phyloP scores from a whole-genome alignment of 2,797 vertebrate genomes.

The Rhabdophis nuchalis region DNA sequence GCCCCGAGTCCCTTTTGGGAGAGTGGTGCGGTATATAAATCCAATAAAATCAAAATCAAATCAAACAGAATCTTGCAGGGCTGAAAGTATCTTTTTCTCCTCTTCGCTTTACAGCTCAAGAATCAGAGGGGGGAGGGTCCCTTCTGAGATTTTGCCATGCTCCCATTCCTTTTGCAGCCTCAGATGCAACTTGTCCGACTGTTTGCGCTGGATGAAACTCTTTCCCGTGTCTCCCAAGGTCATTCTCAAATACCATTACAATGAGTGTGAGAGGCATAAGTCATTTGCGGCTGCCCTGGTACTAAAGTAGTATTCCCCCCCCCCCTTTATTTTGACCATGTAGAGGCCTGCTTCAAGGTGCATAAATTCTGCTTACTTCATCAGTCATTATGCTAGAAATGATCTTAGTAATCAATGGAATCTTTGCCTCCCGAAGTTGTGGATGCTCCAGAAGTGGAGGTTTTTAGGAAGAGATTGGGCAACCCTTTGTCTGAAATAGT shows the following conservation, averaged over 20 bases:
- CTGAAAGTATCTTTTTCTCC: neutral
- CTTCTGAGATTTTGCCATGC: neutral
- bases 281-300: neutral
- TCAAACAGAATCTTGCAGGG: too few species aligned
- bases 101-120: neutral
- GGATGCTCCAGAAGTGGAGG: too few species aligned
- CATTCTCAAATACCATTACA: neutral
- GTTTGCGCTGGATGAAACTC: neutral
- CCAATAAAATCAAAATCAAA: too few species aligned
- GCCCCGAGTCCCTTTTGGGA: too few species aligned
- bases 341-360: neutral
- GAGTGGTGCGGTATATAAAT: too few species aligned
- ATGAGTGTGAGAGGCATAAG: neutral
- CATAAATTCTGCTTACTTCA: neutral
- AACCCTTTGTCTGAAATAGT: too few species aligned
- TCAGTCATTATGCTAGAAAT: neutral
- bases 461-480: too few species aligned
- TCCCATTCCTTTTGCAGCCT: neutral
- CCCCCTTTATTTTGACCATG: neutral
- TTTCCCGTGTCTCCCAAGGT: neutral
- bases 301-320: neutral
- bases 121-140: neutral
- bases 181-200: neutral
- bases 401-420: neutral
- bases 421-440: too few species aligned